Evolutionary conservation across 2,113 vertebrate genomes (phyloP).

Genomic region (Heterotilapia buettikoferi): DNA sequence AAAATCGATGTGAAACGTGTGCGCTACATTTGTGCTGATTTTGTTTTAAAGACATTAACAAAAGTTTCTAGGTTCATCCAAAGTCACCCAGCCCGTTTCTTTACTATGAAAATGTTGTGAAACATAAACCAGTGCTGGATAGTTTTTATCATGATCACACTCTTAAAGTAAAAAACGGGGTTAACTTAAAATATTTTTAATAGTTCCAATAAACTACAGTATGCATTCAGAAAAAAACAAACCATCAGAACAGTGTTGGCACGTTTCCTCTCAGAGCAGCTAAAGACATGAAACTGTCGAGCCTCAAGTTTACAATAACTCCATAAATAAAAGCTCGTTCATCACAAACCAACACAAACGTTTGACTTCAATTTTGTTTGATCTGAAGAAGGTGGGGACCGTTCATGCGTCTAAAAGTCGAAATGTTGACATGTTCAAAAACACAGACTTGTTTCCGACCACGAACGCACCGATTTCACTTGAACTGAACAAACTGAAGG

Average conservation of each 20-base stretch:
- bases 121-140: neutral
- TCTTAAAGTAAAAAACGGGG: accelerated
- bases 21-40: neutral
- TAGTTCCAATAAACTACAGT: neutral
- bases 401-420: neutral
- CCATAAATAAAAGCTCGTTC: neutral
- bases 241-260: neutral
- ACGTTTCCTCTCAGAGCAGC: neutral
- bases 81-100: neutral
- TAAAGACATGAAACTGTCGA: accelerated
- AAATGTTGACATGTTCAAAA: accelerated
- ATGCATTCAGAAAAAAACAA: accelerated
- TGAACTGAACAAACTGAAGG: accelerated
- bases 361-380: neutral
- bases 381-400: accelerated
- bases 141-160: accelerated
- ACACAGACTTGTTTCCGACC: accelerated
- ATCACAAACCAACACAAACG: neutral
- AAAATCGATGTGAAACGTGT: neutral
- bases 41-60: neutral
- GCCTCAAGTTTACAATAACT: neutral
- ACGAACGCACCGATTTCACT: neutral
- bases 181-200: accelerated
- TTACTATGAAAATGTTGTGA: neutral
- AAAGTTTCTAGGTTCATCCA: neutral